phyloP scores from a whole-genome alignment of 2,888 invertebrate genomes.

The Drosophila mettleri region DNA sequence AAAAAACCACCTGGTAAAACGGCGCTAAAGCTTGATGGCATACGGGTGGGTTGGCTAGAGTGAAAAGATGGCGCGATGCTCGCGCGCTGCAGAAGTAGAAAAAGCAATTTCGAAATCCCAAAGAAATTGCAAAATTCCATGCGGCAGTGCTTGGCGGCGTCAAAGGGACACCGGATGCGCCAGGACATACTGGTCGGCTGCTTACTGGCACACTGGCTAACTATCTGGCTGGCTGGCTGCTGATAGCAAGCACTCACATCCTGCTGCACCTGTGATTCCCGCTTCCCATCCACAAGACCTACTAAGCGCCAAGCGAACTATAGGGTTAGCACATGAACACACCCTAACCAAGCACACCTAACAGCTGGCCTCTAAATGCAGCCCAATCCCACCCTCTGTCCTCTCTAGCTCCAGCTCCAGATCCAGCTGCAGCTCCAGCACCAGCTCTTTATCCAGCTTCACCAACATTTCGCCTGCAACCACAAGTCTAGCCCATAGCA shows the following conservation, averaged over 20 bases:
- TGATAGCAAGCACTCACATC: conserved; percentile 50
- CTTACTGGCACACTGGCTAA: conserved; percentile 27
- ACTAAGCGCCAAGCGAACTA: conserved; percentile 63
- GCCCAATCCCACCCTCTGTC: background rate
- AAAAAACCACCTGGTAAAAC: conserved; percentile 49
- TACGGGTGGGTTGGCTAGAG: conserved; percentile 5
- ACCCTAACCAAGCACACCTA: no score
- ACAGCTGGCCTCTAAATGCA: conserved; percentile 25
- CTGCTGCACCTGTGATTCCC: conserved; percentile 58
- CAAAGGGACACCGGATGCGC: conserved; percentile 40
- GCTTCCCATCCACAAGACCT: conserved; percentile 61
- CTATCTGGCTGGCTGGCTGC: conserved; percentile 27
- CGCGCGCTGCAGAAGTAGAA: conserved; percentile 71
- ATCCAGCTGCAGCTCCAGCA: background rate
- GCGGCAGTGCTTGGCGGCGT: conserved; percentile 54
- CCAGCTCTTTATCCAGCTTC: background rate
- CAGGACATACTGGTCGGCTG: conserved; percentile 32
- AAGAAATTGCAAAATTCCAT: conserved; percentile 82
- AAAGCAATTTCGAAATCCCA: conserved; percentile 82
- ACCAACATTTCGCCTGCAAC: background rate
- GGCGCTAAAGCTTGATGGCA: conserved; percentile 42
- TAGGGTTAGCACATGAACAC: conserved; percentile 58
- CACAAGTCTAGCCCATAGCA: conserved; percentile 31
- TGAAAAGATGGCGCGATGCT: conserved; percentile 54
- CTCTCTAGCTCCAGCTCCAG: background rate